A percentile compares a stretch with the other conserved stretches of the same genome.
phyloP scores from a whole-genome alignment of 2,797 vertebrate species.

The Crenichthys baileyi region DNA sequence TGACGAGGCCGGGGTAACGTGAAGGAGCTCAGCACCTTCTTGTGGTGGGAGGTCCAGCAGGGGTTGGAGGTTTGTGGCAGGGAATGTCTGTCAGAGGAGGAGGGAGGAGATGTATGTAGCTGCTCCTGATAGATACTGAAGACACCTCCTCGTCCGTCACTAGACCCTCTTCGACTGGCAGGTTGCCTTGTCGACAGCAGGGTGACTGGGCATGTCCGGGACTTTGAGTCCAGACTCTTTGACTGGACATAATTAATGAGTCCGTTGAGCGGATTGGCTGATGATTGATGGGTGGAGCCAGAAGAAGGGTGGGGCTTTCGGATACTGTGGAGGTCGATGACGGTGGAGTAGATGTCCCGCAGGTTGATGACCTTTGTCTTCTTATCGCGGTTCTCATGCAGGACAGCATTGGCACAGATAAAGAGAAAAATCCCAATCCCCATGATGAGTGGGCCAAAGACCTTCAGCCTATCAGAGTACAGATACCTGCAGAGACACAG shows the following conservation, averaged over 20 bases:
- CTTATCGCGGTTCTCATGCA: constrained; percentile 94
- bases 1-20: constrained; percentile 40
- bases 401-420: constrained; percentile 94
- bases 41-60: constrained; percentile 31
- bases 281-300: constrained; percentile 71
- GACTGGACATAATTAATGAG: constrained; percentile 61
- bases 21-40: constrained; percentile 37
- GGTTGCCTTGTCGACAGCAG: constrained; percentile 14
- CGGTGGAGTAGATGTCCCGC: constrained; percentile 94
- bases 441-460: constrained; percentile 95
- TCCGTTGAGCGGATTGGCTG: constrained; percentile 64
- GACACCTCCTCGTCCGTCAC: constrained; percentile 57
- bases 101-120: neutral
- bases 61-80: constrained; percentile 30
- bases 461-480: constrained; percentile 94
- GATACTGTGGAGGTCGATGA: constrained; percentile 93
- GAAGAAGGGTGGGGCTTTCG: constrained; percentile 22
- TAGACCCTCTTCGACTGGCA: constrained; percentile 59
- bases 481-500: constrained; percentile 77
- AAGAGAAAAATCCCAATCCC: constrained; percentile 97
- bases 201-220: constrained; percentile 10
- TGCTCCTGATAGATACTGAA: constrained; percentile 70
- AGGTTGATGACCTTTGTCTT: constrained; percentile 96
- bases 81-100: constrained; percentile 15
- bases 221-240: constrained; percentile 57